phyloP scores from a whole-genome alignment of 1,140 invertebrate genomes.

The Bombus superbus region DNA sequence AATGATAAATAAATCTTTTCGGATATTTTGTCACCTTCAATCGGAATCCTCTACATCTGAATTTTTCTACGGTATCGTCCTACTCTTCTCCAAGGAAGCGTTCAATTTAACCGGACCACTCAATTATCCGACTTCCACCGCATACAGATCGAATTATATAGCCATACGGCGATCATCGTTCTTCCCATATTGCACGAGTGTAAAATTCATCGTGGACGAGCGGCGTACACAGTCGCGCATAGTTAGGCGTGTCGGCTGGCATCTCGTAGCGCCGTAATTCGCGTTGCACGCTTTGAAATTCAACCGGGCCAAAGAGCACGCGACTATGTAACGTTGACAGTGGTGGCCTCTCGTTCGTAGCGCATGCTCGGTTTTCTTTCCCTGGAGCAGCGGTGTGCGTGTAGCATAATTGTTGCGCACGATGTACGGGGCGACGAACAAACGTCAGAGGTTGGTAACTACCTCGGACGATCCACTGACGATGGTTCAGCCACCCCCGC shows the following conservation, averaged over 20 bases:
- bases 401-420: neutral
- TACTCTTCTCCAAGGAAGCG: neutral
- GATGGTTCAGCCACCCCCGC: constrained; percentile 14
- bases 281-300: constrained; percentile 24
- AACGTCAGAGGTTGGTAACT: constrained; percentile 69
- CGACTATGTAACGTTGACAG: neutral
- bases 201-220: neutral
- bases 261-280: constrained; percentile 29
- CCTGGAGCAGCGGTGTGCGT: neutral
- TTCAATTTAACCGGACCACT: neutral
- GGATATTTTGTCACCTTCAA: neutral
- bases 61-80: neutral
- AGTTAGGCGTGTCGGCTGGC: constrained; percentile 5
- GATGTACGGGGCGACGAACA: constrained; percentile 2
- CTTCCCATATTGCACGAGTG: neutral
- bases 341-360: neutral
- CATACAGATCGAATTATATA: neutral
- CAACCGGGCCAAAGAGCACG: constrained; percentile 27
- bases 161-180: neutral
- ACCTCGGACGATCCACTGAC: constrained; percentile 67
- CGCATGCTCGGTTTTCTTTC: neutral
- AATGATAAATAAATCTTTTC: neutral
- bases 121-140: neutral
- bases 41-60: neutral
- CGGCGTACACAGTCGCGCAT: neutral